phyloP scores from a whole-genome alignment of 2,113 vertebrate genomes.

The Ahaetulla prasina region DNA sequence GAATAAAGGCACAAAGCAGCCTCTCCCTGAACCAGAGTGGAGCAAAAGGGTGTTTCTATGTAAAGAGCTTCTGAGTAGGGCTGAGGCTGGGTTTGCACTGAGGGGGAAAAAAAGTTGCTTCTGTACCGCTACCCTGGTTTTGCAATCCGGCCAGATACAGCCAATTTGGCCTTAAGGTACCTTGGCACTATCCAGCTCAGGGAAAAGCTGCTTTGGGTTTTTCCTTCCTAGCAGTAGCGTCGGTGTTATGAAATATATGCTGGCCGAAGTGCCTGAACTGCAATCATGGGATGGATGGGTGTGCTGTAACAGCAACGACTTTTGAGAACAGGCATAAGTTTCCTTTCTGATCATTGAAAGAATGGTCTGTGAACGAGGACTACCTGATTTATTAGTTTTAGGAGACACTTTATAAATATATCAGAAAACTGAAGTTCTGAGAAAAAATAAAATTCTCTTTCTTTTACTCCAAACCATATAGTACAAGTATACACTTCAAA shows the following conservation, averaged over 20 bases:
- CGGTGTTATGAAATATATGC: not conserved
- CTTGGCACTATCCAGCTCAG: not conserved
- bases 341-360: not conserved
- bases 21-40: not conserved
- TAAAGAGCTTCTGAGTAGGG: not conserved
- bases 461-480: not conserved
- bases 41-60: not conserved
- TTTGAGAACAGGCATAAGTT: not conserved
- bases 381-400: not conserved
- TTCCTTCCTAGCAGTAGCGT: not conserved
- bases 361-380: not conserved
- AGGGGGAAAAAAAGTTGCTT: too few species aligned
- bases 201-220: not conserved
- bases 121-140: too few species aligned
- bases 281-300: not conserved
- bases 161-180: not conserved
- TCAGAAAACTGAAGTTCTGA: not conserved
- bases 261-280: not conserved
- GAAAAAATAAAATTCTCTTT: not conserved
- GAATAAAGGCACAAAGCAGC: not conserved
- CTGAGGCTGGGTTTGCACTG: not conserved
- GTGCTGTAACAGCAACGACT: not conserved
- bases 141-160: not conserved
- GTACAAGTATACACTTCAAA: not conserved
- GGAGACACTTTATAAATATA: not conserved